Evolutionary conservation across 1,140 invertebrate genomes (phyloP).

Genomic region (Hyphantria cunea): DNA sequence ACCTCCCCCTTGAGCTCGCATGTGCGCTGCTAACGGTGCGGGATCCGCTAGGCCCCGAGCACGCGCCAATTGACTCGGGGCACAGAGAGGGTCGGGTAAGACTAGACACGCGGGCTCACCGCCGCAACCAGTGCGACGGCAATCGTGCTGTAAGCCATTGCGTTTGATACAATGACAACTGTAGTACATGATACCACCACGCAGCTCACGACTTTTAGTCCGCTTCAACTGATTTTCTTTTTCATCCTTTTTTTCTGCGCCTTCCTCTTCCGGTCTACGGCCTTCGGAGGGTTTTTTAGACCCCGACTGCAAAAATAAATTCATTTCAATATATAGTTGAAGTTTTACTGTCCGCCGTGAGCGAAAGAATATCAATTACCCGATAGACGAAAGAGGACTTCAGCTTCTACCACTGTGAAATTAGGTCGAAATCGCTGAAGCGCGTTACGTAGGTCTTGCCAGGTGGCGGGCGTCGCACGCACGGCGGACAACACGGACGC

Average conservation of each 20-base stretch:
- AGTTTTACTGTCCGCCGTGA: conserved; percentile 52
- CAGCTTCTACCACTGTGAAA: conserved; percentile 68
- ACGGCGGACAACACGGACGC: conserved; percentile 71
- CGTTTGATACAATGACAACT: conserved; percentile 88
- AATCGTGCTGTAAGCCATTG: conserved; percentile 90
- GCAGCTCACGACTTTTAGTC: conserved; percentile 85
- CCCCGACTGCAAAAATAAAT: conserved; percentile 52
- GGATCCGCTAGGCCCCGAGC: conserved; percentile 68
- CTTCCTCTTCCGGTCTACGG: conserved; percentile 52
- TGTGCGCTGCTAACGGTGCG: conserved; percentile 54
- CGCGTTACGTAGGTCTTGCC: conserved; percentile 75
- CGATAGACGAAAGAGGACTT: conserved; percentile 37
- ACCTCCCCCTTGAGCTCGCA: conserved; percentile 43
- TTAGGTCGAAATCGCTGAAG: conserved; percentile 73
- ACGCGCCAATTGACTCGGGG: conserved; percentile 80
- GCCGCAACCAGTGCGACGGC: conserved; percentile 85
- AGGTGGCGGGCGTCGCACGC: conserved; percentile 68
- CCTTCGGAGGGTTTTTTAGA: conserved; percentile 40
- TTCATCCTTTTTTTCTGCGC: conserved; percentile 64
- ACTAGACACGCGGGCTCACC: conserved; percentile 86
- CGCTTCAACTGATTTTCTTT: conserved; percentile 72
- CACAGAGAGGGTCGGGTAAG: conserved; percentile 85
- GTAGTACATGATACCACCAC: conserved; percentile 85
- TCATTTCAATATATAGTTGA: conserved; percentile 2
- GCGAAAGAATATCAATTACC: conserved; percentile 51